Evolutionary conservation across 2,888 invertebrate genomes (phyloP).

Genomic region (Suillia variegata): DNA sequence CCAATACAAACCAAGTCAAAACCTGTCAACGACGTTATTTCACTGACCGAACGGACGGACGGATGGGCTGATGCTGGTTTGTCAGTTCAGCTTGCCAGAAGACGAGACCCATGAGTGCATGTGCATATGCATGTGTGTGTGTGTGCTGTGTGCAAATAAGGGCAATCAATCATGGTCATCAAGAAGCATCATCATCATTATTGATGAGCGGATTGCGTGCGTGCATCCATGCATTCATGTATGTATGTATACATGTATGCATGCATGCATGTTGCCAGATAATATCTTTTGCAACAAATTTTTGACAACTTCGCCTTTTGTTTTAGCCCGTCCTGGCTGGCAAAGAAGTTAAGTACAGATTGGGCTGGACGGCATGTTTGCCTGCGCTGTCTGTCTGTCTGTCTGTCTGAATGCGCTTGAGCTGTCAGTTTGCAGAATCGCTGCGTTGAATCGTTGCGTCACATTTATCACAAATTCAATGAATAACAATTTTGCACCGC

Average conservation of each 20-base stretch:
- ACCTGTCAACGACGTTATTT: no score
- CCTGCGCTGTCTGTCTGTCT: neutral
- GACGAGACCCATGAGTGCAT: no score
- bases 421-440: neutral
- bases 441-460: constrained; percentile 48
- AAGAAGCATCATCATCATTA: constrained; percentile 43
- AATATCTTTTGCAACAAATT: constrained; percentile 58
- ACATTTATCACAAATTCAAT: constrained; percentile 60
- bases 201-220: no score
- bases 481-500: constrained; percentile 59
- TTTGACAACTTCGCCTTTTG: constrained; percentile 52
- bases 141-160: constrained; percentile 43
- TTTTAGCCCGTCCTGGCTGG: neutral
- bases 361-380: constrained; percentile 6
- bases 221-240: constrained; percentile 26
- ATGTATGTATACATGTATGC: constrained; percentile 29
- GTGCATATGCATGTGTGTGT: no score
- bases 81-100: no score
- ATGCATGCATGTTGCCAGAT: constrained; percentile 38
- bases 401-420: neutral
- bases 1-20: no score
- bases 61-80: no score
- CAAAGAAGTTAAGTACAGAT: neutral
- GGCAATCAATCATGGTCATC: constrained; percentile 59
- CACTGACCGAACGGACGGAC: no score